phyloP scores from a whole-genome alignment of 2,797 vertebrate genomes.

The Neostethus bicornis region DNA sequence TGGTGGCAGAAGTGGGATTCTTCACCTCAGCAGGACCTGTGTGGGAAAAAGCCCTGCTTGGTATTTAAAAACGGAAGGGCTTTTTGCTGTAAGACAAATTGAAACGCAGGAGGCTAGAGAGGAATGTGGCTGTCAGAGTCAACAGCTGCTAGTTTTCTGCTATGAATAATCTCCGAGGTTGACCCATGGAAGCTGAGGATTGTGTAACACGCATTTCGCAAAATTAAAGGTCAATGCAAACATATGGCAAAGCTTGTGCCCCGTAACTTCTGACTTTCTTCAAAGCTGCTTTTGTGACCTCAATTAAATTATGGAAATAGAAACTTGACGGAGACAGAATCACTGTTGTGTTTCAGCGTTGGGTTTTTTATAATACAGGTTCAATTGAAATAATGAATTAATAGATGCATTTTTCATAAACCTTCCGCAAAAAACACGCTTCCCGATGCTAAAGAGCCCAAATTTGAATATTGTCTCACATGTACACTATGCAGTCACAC shows the following conservation, averaged over 20 bases:
- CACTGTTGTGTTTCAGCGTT: constrained; percentile 72
- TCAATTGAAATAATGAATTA: constrained; percentile 81
- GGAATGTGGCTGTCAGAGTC: constrained; percentile 77
- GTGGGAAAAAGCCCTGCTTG: constrained; percentile 76
- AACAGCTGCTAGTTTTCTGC: constrained; percentile 73
- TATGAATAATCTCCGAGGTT: constrained; percentile 78
- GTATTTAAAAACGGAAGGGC: constrained; percentile 80
- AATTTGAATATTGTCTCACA: constrained; percentile 79
- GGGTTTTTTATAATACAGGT: constrained; percentile 76
- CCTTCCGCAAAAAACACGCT: constrained; percentile 67
- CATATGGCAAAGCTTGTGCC: constrained; percentile 71
- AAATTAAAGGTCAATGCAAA: constrained; percentile 80
- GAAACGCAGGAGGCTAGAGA: constrained; percentile 74
- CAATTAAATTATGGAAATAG: constrained; percentile 84
- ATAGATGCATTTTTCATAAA: constrained; percentile 81
- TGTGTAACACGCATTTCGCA: constrained; percentile 72
- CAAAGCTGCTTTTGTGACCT: constrained; percentile 78
- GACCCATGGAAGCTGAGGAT: constrained; percentile 74
- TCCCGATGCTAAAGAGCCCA: constrained; percentile 68
- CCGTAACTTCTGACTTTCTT: constrained; percentile 73
- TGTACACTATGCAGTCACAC: constrained; percentile 69
- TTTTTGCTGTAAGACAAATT: constrained; percentile 81
- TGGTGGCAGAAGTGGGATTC: constrained; percentile 77
- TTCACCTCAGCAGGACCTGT: constrained; percentile 78
- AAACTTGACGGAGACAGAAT: constrained; percentile 76